Evolutionary conservation across 2,797 vertebrate species (phyloP), one percentile per base, ranked within the genome.

Genomic region (Dicrostonyx torquatus): DNA sequence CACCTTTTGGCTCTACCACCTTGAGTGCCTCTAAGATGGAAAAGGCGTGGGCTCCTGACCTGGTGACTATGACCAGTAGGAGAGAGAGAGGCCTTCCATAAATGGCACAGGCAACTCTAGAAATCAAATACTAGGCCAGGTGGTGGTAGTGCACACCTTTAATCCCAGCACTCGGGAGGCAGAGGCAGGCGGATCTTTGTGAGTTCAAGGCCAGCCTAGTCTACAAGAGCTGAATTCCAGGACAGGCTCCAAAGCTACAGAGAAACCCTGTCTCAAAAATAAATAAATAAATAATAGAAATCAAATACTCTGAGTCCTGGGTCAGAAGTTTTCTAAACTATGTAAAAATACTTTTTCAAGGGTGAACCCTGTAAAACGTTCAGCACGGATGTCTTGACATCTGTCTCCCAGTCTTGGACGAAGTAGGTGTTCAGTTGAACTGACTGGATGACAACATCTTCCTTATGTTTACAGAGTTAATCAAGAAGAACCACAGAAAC

Each of bases 381-480:
- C 37, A 43, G 64, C 53, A 68, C 88, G 80, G 50, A 31, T 64
- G 84, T 86, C 72, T 80, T 14, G 8, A 2, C 7, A 13, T 70
- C 70, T 53, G 2, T 60, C 90, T 79, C n/a, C n/a, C 5, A 17
- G 66, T 37, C 48, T 62, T 53, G 50, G 64, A 77, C 58, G 80
- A 92, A 97, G 72, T 73, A 93, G 48, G 26, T 90, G 82, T 90
- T 93, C 73, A 93, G 72, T n/a, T 15, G 5, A 80, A 60, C 62
- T 85, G 66, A 73, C 58, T 80, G 75, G 95, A 31, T 18, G 79
- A 43, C 72, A 12, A 45, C 6, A 48, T 60, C 11, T 5, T 76
- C 55, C 87, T 92, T 88, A 73, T 78, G 89, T 48, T 84, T 87
- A 66, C 60, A 84, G 62, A 64, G 64, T 22, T 10, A 92, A 77